Base-by-base conservation (phyloP, 2,888 invertebrate species). In the Anoplius nigerrimus region DNA sequence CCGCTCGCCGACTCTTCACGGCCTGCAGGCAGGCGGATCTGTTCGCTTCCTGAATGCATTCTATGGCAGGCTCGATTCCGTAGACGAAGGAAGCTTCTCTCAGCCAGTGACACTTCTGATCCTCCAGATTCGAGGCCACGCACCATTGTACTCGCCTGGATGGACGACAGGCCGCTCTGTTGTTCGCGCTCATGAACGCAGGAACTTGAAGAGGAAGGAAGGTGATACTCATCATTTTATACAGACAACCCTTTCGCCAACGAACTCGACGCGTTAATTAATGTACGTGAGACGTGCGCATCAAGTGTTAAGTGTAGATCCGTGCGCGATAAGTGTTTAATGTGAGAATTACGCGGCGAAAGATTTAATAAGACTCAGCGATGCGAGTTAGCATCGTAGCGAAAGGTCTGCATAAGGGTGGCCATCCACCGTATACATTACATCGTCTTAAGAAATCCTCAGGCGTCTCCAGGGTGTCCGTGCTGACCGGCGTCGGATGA, bases 71-170 rank as follows among this genome's bases (percentile, higher is more conserved):
- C 71, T 94, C 91, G 0, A 96, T 90, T 0, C 95, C 95, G 79
- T 94, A 93, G 2, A 94, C 94, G 0, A 92, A 91, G 0, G 94
- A 93, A 0, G 94, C 94, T 76, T 94, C 94, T 67, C 93, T 91
- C 81, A 97, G 86, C 92, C 95, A 94, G 0, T 93, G 91, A 85
- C 97, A 97, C 83, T 97, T 97, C 58, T 92, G 91, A 70, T 92
- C 92, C 81, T 94, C 95, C 0, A 93, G 88, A 15, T 92, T 90
- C 0, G 94, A 92, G 0, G 92, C 92, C 0, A 94, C 93, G 83
- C 96, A 96, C 88, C 88, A 88, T 24, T 74, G 76, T 4, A 89
- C 69, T 6, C 81, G 79, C 59, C 89, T 83, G 2, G 85, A 84
- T 0, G 87, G 86, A 6, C 74, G 79, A 66, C 89, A 89, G 2